Percentiles rank a stretch among this genome's conserved stretches.
These are phyloP conservation scores for Azemiops feae DNA, from an alignment of 2,113 vertebrate species.

Conservation along the genomic window DNA sequence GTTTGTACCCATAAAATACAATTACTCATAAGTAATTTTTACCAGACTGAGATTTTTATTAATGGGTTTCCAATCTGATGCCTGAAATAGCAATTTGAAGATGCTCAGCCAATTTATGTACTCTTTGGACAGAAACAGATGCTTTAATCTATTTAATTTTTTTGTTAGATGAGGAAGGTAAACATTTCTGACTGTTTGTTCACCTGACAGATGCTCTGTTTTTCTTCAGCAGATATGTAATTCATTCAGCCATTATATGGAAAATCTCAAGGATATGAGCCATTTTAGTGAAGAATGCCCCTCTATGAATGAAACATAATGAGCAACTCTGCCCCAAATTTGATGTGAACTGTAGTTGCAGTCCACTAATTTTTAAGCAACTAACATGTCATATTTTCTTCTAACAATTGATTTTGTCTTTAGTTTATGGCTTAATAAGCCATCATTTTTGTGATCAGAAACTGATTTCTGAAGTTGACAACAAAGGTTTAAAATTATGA, in stretches of 20 bases:
- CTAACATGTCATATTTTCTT: background rate
- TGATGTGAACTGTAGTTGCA: background rate
- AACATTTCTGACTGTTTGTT: background rate
- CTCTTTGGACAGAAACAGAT: background rate
- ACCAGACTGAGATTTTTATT: background rate
- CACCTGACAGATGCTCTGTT: background rate
- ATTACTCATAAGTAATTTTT: background rate
- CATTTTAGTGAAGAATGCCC: background rate
- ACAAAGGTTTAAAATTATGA: background rate
- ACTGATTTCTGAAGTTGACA: background rate
- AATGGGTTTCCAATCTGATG: background rate
- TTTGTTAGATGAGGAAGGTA: background rate
- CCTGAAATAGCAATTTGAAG: background rate
- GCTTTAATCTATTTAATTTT: background rate
- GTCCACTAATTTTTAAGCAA: background rate
- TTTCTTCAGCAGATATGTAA: background rate
- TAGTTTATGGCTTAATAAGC: background rate
- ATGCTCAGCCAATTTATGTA: background rate
- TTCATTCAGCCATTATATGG: background rate
- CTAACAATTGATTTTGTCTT: background rate
- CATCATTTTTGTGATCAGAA: background rate
- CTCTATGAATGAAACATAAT: background rate
- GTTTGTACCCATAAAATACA: background rate
- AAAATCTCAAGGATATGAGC: background rate
- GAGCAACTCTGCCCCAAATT: background rate